Evolutionary conservation across 1,140 invertebrate genomes (phyloP).

Genomic region (Aphaenogaster floridana): DNA sequence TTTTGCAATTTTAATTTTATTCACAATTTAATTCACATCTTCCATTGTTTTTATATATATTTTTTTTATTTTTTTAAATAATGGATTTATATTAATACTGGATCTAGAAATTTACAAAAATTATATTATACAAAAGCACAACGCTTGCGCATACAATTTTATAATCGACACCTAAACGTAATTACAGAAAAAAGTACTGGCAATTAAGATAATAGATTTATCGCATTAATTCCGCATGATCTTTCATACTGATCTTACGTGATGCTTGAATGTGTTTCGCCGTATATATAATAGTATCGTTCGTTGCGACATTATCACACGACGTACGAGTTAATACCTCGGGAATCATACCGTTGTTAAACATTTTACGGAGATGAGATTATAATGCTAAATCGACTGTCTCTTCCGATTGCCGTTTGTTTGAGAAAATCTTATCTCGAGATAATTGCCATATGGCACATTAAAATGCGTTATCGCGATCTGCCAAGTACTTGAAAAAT

Average conservation of each 20-base stretch:
- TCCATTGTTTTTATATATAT: too few relatives aligned
- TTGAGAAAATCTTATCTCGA: slow-evolving; percentile 38
- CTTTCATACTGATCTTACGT: slow-evolving; percentile 17
- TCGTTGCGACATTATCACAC: slow-evolving; percentile 20
- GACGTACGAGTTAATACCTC: neutral
- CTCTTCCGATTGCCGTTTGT: neutral
- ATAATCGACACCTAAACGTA: neutral
- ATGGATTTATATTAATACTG: neutral
- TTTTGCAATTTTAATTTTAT: neutral
- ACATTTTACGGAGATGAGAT: slow-evolving; percentile 17
- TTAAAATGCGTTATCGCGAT: slow-evolving; percentile 34
- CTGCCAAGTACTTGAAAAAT: slow-evolving; percentile 21
- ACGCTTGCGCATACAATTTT: neutral
- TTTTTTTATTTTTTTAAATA: too few relatives aligned
- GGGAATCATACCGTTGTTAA: slow-evolving; percentile 1
- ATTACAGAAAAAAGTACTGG: neutral
- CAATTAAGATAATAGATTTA: neutral
- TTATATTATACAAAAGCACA: neutral
- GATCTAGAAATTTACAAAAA: neutral
- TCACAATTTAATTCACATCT: too few relatives aligned
- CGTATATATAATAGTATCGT: neutral
- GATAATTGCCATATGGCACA: neutral
- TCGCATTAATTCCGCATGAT: neutral
- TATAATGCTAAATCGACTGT: neutral
- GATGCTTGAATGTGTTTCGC: neutral